Evolutionary conservation across 1,140 invertebrate species (phyloP).

Genomic region (Zaprionus tsacasi): DNA sequence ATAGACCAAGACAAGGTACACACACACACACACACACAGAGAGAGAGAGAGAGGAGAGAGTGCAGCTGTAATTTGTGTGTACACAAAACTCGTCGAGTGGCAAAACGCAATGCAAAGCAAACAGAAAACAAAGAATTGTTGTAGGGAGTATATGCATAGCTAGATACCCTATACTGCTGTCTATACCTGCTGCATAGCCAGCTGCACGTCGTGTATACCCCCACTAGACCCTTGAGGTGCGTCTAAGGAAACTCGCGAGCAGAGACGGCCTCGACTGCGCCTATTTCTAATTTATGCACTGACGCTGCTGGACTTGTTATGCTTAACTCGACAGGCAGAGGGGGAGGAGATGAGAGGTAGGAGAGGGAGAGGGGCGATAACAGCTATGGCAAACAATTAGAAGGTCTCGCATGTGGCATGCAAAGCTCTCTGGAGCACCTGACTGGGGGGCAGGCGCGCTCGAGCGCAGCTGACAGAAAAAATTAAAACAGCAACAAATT

Average conservation of each 20-base stretch:
- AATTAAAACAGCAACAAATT: slow-evolving; percentile 79
- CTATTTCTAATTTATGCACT: slow-evolving; percentile 78
- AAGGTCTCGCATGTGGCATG: slow-evolving; percentile 67
- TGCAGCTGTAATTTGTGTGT: slow-evolving; percentile 65
- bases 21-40: slow-evolving; percentile 19
- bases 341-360: not conserved
- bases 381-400: slow-evolving; percentile 61
- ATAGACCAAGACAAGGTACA: slow-evolving; percentile 33
- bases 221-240: not conserved
- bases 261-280: slow-evolving; percentile 35
- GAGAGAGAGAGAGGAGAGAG: not conserved
- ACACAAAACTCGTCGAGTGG: slow-evolving; percentile 61
- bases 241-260: slow-evolving; percentile 1
- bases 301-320: slow-evolving; percentile 70
- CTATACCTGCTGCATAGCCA: too few relatives aligned
- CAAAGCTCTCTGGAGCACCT: slow-evolving; percentile 20
- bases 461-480: slow-evolving; percentile 73
- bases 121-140: slow-evolving; percentile 16
- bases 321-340: slow-evolving; percentile 41
- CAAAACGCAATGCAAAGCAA: slow-evolving; percentile 44
- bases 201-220: not conserved
- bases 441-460: slow-evolving; percentile 53
- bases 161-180: slow-evolving; percentile 20
- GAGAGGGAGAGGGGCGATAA: slow-evolving; percentile 1
- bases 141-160: not conserved